Conservation (phyloP, 1,140 invertebrate genomes). For the Pogonomyrmex barbatus region DNA sequence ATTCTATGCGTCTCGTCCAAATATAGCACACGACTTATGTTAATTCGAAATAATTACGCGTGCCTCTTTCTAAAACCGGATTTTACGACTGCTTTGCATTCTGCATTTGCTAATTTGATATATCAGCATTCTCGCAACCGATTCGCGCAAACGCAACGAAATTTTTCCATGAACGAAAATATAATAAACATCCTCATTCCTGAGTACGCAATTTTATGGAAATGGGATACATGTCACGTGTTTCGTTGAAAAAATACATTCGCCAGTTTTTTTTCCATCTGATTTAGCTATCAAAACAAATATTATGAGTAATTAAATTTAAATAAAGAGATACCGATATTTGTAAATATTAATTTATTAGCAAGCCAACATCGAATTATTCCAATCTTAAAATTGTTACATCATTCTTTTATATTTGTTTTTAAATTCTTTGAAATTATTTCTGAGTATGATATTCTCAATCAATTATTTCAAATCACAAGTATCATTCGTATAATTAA, state of each 20-base stretch:
- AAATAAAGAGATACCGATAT: neutral
- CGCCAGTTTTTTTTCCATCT: neutral
- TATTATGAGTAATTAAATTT: neutral
- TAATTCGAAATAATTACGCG: slow-evolving; percentile 48
- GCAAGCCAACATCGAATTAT: neutral
- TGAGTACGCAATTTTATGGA: slow-evolving; percentile 10
- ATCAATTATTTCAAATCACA: neutral
- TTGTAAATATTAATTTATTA: neutral
- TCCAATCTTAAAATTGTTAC: neutral
- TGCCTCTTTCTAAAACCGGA: slow-evolving; percentile 37
- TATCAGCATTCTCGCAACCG: slow-evolving; percentile 16
- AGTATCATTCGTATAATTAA: neutral
- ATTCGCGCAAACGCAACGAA: neutral
- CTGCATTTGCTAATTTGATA: neutral
- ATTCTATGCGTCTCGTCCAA: slow-evolving; percentile 35
- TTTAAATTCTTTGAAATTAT: neutral
- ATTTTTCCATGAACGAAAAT: slow-evolving; percentile 25
- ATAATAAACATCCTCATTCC: slow-evolving; percentile 31
- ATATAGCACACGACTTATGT: slow-evolving; percentile 31
- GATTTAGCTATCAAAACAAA: neutral
- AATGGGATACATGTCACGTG: neutral
- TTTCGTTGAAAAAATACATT: neutral
- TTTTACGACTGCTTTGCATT: neutral
- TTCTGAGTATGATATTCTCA: neutral
- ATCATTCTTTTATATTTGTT: neutral